Percentiles rank a stretch among this genome's conserved stretches.
Evolutionary conservation across 2,797 vertebrate genomes (phyloP).

Genomic region (Babyrousa celebensis): DNA sequence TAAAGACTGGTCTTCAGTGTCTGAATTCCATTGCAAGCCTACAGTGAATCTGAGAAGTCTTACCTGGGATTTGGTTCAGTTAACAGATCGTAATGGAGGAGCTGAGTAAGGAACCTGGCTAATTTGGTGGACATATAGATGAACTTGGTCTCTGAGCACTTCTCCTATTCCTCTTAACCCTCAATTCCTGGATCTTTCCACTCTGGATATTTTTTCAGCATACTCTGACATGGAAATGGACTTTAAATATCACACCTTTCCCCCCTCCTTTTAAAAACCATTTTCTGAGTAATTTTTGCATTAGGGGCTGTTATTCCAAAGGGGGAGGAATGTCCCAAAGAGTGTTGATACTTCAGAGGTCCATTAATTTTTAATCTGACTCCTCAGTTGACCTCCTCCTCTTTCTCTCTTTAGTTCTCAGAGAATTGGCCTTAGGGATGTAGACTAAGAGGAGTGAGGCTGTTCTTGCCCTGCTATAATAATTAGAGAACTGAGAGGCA

Average conservation of each 20-base stretch:
- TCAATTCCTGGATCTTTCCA: not conserved
- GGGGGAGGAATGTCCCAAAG: not conserved
- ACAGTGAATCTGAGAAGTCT: not conserved
- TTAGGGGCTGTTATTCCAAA: not conserved
- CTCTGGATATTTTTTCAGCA: not conserved
- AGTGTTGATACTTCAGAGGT: not conserved
- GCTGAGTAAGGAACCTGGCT: not conserved
- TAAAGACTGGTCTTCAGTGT: constrained; percentile 40
- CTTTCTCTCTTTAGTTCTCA: constrained; percentile 31
- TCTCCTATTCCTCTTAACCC: not conserved
- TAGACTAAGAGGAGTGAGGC: not conserved
- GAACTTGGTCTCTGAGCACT: not conserved
- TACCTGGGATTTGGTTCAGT: constrained; percentile 23
- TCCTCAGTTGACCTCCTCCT: constrained; percentile 10
- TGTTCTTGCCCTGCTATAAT: constrained; percentile 35
- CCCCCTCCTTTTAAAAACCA: not conserved
- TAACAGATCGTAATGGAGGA: not conserved
- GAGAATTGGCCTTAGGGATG: constrained; percentile 28
- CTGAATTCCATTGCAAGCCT: constrained; percentile 7
- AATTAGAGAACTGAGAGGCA: constrained; percentile 64
- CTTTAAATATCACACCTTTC: constrained; percentile 10
- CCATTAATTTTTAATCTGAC: constrained; percentile 14
- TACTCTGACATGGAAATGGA: not conserved
- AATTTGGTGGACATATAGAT: not conserved
- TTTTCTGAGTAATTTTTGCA: constrained; percentile 63